Percentiles rank a stretch among this genome's conserved stretches.
These are phyloP conservation scores for Platorchestia sp. DNA, from an alignment of 1,140 invertebrate species.

Conservation along the genomic window DNA sequence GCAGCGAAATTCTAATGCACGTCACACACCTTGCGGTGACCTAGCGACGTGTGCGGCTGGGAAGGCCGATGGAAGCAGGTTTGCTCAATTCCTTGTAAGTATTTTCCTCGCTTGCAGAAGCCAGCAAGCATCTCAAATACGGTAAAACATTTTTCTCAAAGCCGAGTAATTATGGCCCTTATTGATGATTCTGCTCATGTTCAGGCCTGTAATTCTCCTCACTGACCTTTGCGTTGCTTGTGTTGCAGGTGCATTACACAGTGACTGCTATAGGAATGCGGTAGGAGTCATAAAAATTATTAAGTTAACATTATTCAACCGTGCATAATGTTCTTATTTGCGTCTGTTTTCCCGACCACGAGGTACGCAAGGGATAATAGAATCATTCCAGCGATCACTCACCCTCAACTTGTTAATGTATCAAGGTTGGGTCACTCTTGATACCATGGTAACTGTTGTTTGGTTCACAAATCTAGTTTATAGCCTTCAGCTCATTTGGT, in stretches of 20 bases:
- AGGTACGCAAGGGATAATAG: background rate
- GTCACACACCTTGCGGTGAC: background rate
- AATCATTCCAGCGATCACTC: background rate
- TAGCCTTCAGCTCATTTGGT: background rate
- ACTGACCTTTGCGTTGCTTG: background rate
- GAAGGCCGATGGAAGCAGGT: background rate
- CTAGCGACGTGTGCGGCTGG: background rate
- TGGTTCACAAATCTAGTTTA: background rate
- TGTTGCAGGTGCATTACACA: background rate
- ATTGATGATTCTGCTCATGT: background rate
- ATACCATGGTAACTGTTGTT: background rate
- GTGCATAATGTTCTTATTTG: background rate
- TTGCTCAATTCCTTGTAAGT: background rate
- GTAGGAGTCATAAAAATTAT: background rate
- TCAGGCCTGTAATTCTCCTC: background rate
- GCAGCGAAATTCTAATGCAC: background rate
- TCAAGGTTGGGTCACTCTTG: background rate
- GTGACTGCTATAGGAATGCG: background rate
- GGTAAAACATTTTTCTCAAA: background rate
- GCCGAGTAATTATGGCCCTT: background rate
- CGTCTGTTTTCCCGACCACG: background rate
- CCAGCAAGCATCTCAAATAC: background rate
- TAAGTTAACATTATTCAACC: background rate
- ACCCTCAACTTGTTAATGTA: background rate
- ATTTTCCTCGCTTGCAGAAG: background rate